These are phyloP conservation scores for Budorcas taxicolor DNA, from an alignment of 2,113 vertebrate genomes.

Conservation along the genomic window DNA sequence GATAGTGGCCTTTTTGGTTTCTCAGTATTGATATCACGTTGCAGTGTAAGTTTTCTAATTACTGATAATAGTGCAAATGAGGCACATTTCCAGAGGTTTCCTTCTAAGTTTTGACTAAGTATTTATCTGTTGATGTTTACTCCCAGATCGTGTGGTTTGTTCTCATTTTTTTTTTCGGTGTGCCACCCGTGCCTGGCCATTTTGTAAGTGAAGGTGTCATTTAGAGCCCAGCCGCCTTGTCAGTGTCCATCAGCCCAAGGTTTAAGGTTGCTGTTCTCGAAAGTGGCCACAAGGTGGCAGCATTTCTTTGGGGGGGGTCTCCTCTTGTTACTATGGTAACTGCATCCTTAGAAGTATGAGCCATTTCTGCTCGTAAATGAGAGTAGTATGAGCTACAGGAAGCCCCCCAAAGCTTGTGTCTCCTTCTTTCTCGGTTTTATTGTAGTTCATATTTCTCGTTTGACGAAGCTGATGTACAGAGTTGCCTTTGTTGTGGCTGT, in stretches of 20 bases:
- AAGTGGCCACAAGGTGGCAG: not conserved
- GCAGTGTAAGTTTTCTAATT: not conserved
- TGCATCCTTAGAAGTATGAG: not conserved
- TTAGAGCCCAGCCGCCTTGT: not conserved
- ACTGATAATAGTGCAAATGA: not conserved
- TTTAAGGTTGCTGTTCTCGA: not conserved
- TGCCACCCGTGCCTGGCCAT: not conserved
- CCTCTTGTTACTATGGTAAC: not conserved
- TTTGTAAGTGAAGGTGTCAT: not conserved
- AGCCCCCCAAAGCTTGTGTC: not conserved
- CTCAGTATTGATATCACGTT: not conserved
- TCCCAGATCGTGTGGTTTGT: not conserved
- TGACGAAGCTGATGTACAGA: not conserved
- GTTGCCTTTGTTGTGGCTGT: not conserved
- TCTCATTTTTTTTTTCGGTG: not conserved
- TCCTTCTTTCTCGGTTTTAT: not conserved
- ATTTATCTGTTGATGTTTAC: not conserved
- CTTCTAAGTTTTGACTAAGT: not conserved
- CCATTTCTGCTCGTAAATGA: not conserved
- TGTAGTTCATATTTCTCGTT: not conserved
- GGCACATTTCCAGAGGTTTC: not conserved
- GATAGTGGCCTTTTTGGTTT: not conserved
- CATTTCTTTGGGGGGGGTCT: not conserved
- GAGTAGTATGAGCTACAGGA: not conserved
- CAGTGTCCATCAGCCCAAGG: not conserved